Evolutionary conservation across 2,113 vertebrate species (phyloP).

Genomic region (Pelmatolapia mariae): DNA sequence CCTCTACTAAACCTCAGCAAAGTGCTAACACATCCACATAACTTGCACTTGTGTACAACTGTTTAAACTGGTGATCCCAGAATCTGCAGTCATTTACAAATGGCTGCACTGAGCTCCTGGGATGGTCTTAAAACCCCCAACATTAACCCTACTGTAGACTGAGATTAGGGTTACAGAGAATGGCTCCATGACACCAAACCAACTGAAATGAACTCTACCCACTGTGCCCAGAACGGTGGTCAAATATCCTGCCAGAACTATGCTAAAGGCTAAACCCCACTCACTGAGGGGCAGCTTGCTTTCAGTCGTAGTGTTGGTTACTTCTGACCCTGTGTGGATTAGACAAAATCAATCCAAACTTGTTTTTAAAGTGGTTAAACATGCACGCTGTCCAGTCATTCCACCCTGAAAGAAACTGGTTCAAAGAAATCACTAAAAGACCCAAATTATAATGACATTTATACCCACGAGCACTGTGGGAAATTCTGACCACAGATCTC

Average conservation of each 20-base stretch:
- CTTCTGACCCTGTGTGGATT: neutral
- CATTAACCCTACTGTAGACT: neutral
- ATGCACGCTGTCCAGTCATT: neutral
- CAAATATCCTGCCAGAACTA: neutral
- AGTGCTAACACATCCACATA: neutral
- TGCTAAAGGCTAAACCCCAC: neutral
- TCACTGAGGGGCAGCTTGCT: neutral
- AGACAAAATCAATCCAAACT: neutral
- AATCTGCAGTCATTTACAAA: neutral
- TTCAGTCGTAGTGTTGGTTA: neutral
- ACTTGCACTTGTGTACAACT: neutral
- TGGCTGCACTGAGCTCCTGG: neutral
- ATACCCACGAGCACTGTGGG: neutral
- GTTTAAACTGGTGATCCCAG: neutral
- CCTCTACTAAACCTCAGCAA: fast-evolving
- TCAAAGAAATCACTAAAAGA: neutral
- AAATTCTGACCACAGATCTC: neutral
- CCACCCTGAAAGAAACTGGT: fast-evolving
- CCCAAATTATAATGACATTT: neutral
- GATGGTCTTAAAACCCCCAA: neutral
- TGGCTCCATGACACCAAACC: neutral
- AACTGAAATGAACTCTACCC: neutral
- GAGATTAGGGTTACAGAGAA: neutral
- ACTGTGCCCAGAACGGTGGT: neutral
- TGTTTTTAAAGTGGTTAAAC: neutral